A percentile compares a stretch with the other conserved stretches of the same genome.
These are phyloP conservation scores for Basileuterus tristriatus DNA, from an alignment of 2,797 vertebrate species.

Conservation along the genomic window DNA sequence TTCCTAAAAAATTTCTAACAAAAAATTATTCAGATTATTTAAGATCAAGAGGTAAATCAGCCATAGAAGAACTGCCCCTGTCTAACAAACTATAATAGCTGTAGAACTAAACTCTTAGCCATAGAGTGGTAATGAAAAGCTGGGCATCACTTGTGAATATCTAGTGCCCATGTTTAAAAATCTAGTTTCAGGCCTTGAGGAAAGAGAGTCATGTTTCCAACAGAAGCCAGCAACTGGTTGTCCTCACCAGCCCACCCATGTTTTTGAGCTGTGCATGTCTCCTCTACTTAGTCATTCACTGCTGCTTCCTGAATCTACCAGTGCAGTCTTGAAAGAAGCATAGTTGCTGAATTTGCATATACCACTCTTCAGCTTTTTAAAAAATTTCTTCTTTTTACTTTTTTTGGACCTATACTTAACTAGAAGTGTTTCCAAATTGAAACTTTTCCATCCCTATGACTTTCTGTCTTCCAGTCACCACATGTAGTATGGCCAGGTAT, in stretches of 20 bases:
- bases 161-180: background rate
- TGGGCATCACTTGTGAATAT: background rate
- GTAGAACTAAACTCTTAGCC: background rate
- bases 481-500: background rate
- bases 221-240: background rate
- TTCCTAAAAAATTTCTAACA: background rate
- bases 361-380: background rate
- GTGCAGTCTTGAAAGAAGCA: background rate
- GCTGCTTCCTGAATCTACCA: background rate
- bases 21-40: background rate
- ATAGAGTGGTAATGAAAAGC: background rate
- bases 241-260: background rate
- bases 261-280: background rate
- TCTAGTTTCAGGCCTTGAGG: background rate
- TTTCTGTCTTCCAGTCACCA: background rate
- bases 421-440: background rate
- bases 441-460: background rate
- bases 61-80: background rate
- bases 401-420: background rate
- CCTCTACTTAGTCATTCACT: background rate
- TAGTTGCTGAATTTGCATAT: background rate
- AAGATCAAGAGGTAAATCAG: background rate
- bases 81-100: background rate
- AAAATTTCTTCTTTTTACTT: background rate
- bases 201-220: background rate